Evolutionary conservation across 1,140 invertebrate genomes (phyloP).

Genomic region (Latrodectus geometricus): DNA sequence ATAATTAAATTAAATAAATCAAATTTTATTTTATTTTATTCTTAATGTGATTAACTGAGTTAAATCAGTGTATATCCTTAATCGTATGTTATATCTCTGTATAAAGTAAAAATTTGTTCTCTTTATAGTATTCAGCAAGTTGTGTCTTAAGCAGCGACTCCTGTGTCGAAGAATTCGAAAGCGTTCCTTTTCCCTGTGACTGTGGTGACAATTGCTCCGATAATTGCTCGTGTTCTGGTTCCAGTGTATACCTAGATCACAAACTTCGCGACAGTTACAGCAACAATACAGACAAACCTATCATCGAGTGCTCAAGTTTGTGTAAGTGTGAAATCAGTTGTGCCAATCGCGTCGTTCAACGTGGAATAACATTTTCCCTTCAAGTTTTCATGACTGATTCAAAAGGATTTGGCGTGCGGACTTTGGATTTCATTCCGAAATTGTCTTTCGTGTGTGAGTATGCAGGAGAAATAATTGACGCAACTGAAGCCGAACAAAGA

Average conservation of each 20-base stretch:
- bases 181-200: slow-evolving; percentile 32
- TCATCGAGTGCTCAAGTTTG: slow-evolving; percentile 51
- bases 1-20: too few species aligned
- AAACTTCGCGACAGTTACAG: slow-evolving; percentile 14
- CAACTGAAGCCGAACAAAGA: slow-evolving; percentile 28
- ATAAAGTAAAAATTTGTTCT: neutral
- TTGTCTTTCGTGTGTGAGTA: slow-evolving; percentile 60
- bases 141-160: slow-evolving; percentile 21
- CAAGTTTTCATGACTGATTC: slow-evolving; percentile 80
- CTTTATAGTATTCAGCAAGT: slow-evolving; percentile 17
- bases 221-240: slow-evolving; percentile 16
- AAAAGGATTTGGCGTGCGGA: slow-evolving; percentile 89
- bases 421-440: slow-evolving; percentile 76
- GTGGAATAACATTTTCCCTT: slow-evolving; percentile 77
- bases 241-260: neutral
- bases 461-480: slow-evolving; percentile 60
- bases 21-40: neutral
- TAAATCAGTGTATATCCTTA: neutral
- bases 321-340: slow-evolving; percentile 70
- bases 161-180: slow-evolving; percentile 26
- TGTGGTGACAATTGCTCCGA: slow-evolving; percentile 6
- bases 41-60: neutral
- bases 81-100: neutral
- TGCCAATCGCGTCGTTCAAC: slow-evolving; percentile 85
- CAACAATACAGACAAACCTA: slow-evolving; percentile 4